These are phyloP conservation scores for Sorex araneus DNA, from an alignment of 2,113 vertebrate species.

Conservation along the genomic window DNA sequence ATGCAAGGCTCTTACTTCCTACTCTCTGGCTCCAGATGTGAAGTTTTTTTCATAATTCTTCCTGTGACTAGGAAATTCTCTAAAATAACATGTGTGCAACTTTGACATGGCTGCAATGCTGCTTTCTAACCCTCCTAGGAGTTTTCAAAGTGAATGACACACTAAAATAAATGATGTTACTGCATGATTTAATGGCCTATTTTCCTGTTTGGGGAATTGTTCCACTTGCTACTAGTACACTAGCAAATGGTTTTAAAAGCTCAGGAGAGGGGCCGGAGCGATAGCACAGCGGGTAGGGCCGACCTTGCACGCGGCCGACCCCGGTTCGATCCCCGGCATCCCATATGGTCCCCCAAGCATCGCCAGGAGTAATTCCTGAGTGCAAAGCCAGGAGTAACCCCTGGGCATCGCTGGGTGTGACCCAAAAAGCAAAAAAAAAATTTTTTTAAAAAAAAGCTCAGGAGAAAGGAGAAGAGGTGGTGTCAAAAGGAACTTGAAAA, in stretches of 20 bases:
- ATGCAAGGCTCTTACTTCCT: too few species aligned
- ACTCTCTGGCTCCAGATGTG: too few species aligned
- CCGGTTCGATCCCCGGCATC: too few species aligned
- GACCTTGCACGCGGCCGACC: too few species aligned
- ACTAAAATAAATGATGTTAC: slow-evolving; percentile 43
- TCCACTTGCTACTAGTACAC: slow-evolving; percentile 24
- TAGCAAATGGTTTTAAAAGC: slow-evolving; percentile 51
- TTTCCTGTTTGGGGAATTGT: slow-evolving; percentile 57
- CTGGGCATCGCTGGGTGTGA: too few species aligned
- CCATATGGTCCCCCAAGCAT: too few species aligned
- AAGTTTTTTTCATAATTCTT: slow-evolving; percentile 57
- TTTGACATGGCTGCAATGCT: slow-evolving; percentile 27
- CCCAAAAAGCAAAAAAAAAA: too few species aligned
- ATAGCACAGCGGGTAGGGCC: too few species aligned
- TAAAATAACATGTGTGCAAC: slow-evolving; percentile 56
- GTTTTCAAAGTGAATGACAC: slow-evolving; percentile 28
- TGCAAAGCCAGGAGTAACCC: too few species aligned
- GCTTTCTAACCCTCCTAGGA: slow-evolving; percentile 50
- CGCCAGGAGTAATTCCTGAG: too few species aligned
- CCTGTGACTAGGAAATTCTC: slow-evolving; percentile 14
- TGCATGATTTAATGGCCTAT: slow-evolving; percentile 23
- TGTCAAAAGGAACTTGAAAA: slow-evolving; percentile 69
- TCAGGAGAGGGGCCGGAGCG: too few species aligned
- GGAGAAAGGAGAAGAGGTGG: neutral
- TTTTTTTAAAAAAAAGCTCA: slow-evolving; percentile 49